Conservation (phyloP, 2,888 invertebrate genomes). For the Heliconius erato region DNA sequence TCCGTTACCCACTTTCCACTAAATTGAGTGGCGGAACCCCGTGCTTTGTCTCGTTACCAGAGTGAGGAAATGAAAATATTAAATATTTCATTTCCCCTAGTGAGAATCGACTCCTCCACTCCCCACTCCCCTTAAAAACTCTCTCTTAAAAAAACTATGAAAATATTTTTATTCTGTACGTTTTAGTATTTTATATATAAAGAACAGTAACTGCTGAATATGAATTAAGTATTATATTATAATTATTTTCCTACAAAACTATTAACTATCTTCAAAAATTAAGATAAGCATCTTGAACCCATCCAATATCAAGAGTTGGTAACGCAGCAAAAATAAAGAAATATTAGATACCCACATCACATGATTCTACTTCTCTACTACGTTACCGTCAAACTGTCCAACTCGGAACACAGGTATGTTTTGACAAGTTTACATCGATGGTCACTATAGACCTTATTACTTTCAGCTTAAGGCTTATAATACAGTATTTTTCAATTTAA, state of each 20-base stretch:
- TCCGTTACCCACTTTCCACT: too few relatives aligned
- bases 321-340: slow-evolving; percentile 38
- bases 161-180: too few relatives aligned
- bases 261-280: slow-evolving; percentile 11
- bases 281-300: background rate
- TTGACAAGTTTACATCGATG: slow-evolving; percentile 25
- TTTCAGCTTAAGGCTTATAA: background rate
- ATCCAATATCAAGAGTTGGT: slow-evolving; percentile 19
- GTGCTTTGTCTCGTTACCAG: too few relatives aligned
- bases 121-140: too few relatives aligned
- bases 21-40: too few relatives aligned
- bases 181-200: too few relatives aligned
- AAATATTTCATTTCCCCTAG: too few relatives aligned
- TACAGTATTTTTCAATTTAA: background rate
- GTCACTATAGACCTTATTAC: background rate
- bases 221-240: too few relatives aligned
- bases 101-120: too few relatives aligned
- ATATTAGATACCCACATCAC: slow-evolving; percentile 47
- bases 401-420: slow-evolving; percentile 70
- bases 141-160: too few relatives aligned
- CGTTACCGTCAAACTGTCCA: slow-evolving; percentile 77
- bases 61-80: too few relatives aligned
- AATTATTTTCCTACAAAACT: background rate
- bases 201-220: too few relatives aligned
- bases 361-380: slow-evolving; percentile 46